Percentiles rank a stretch among this genome's conserved stretches.
These are phyloP conservation scores for Ophion ellenae DNA, from an alignment of 2,888 invertebrate genomes.

Conservation along the genomic window DNA sequence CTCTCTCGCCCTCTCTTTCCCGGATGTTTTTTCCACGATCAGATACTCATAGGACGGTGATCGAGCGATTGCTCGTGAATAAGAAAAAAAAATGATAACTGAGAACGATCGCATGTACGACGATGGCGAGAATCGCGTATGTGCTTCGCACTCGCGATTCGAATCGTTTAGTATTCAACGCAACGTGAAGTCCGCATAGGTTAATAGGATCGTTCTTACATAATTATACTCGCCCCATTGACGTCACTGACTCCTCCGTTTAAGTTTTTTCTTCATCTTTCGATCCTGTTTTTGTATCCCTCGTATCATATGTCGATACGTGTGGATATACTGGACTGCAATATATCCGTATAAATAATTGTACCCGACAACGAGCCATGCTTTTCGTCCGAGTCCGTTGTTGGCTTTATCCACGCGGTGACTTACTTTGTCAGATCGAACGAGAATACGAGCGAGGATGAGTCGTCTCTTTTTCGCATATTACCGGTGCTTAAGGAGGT, in stretches of 20 bases:
- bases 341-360: too few relatives aligned
- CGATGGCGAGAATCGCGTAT: conserved; percentile 36
- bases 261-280: conserved; percentile 36
- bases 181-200: conserved; percentile 71
- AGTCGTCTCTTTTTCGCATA: too few relatives aligned
- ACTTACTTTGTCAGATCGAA: not conserved
- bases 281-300: conserved; percentile 16
- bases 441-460: not conserved
- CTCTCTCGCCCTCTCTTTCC: too few relatives aligned
- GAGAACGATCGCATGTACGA: conserved; percentile 21
- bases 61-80: not conserved
- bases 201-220: conserved; percentile 77
- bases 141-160: conserved; percentile 60
- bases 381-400: not conserved
- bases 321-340: not conserved
- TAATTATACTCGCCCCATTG: conserved; percentile 77
- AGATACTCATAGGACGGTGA: too few relatives aligned
- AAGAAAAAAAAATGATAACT: conserved; percentile 27
- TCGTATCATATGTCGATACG: not conserved
- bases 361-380: too few relatives aligned
- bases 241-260: conserved; percentile 77
- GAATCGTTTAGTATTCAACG: conserved; percentile 76
- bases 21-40: too few relatives aligned
- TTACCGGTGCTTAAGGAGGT: too few relatives aligned
- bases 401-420: not conserved